Evolutionary conservation across 2,888 invertebrate genomes (phyloP).

Genomic region (Callinectes sapidus): DNA sequence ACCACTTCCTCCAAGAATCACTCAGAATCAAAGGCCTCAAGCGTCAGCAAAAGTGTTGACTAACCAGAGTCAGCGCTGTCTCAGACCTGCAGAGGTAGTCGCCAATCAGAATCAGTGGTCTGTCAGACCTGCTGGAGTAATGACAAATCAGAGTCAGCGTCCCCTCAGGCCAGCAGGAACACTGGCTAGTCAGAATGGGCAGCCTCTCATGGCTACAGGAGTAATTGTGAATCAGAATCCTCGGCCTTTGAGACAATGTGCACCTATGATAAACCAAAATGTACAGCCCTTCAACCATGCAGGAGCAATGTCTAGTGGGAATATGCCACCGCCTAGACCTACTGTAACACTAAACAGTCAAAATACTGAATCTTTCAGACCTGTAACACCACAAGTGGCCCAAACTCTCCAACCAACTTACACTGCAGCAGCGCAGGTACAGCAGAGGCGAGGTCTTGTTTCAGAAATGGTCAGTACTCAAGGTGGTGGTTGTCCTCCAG

Average conservation of each 20-base stretch:
- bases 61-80: neutral
- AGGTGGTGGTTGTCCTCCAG: neutral
- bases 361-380: neutral
- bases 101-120: neutral
- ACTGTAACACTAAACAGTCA: neutral
- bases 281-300: neutral
- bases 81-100: neutral
- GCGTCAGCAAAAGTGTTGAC: neutral
- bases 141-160: neutral
- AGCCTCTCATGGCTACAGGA: neutral
- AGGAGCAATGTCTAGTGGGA: neutral
- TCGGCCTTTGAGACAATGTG: neutral
- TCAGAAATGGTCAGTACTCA: neutral
- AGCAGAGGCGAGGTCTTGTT: neutral
- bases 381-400: neutral
- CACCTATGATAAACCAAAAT: neutral
- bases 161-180: neutral
- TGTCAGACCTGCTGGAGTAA: neutral
- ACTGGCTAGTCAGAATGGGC: neutral
- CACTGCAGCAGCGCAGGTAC: neutral
- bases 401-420: neutral
- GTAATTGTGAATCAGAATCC: neutral
- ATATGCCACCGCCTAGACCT: neutral
- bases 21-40: neutral
- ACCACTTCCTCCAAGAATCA: neutral